Conservation (phyloP, 2,888 invertebrate genomes). For the Drosophila fulvimacula region DNA sequence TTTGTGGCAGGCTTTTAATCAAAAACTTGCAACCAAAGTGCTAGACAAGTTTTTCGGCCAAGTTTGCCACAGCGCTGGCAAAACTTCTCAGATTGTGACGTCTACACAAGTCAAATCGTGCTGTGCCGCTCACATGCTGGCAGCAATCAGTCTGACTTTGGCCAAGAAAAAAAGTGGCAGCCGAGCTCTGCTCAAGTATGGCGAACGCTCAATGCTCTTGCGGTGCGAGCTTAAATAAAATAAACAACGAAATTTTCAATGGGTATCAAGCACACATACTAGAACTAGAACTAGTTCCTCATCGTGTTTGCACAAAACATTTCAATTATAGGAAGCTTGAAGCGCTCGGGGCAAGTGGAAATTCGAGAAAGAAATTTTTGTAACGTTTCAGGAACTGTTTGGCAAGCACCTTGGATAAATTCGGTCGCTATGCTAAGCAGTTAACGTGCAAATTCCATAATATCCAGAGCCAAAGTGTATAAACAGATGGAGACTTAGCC, state of each 20-base stretch:
- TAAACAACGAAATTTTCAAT: not conserved
- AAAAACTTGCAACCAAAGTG: constrained; percentile 75
- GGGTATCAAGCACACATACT: too few species aligned
- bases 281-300: not conserved
- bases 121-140: constrained; percentile 36
- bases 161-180: constrained; percentile 9
- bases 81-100: constrained; percentile 77
- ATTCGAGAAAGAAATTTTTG: not conserved
- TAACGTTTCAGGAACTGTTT: not conserved
- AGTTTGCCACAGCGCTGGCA: constrained; percentile 59
- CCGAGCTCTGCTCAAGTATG: not conserved
- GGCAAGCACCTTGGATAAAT: not conserved
- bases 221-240: not conserved
- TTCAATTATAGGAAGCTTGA: not conserved
- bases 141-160: constrained; percentile 64
- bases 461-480: constrained; percentile 14
- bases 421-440: not conserved
- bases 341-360: not conserved
- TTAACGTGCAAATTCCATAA: not conserved
- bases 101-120: constrained; percentile 79
- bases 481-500: constrained; percentile 19
- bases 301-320: not conserved
- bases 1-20: constrained; percentile 72
- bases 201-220: constrained; percentile 34
- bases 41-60: constrained; percentile 64